These are phyloP conservation scores for Choreutis nemorana DNA, from an alignment of 2,888 invertebrate species.

Conservation along the genomic window DNA sequence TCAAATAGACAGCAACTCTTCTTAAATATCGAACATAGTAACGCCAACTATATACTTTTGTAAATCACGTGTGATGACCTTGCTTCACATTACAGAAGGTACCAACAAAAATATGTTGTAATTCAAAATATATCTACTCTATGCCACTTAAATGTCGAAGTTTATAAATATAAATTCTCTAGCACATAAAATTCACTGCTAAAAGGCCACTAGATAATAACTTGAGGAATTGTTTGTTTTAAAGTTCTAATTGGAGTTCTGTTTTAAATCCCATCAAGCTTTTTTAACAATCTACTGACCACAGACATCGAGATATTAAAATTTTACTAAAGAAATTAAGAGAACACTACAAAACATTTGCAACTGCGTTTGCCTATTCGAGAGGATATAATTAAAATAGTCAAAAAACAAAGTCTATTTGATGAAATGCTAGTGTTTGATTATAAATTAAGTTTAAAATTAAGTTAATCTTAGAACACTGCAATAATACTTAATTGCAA, in stretches of 20 bases:
- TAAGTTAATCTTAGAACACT: slow-evolving; percentile 24
- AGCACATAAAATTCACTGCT: slow-evolving; percentile 18
- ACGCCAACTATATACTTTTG: slow-evolving; percentile 38
- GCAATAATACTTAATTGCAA: slow-evolving; percentile 37
- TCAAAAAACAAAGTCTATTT: too few species aligned
- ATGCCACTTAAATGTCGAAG: slow-evolving; percentile 15
- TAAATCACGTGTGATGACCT: slow-evolving; percentile 29
- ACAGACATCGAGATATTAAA: slow-evolving; percentile 45
- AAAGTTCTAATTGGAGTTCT: too few species aligned
- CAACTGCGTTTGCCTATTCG: too few species aligned
- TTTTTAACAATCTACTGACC: too few species aligned
- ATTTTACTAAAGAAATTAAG: slow-evolving; percentile 15
- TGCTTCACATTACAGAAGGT: slow-evolving; percentile 24
- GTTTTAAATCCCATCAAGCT: too few species aligned
- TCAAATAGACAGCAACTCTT: slow-evolving; percentile 8
- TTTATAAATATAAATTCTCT: slow-evolving; percentile 22
- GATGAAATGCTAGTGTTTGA: too few species aligned
- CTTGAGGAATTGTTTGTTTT: too few species aligned
- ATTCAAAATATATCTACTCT: slow-evolving; percentile 21
- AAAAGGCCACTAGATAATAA: slow-evolving; percentile 24
- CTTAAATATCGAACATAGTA: slow-evolving; percentile 23
- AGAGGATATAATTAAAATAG: too few species aligned
- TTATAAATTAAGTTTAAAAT: too few species aligned
- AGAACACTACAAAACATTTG: too few species aligned
- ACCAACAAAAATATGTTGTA: slow-evolving; percentile 17